Evolutionary conservation across 2,888 invertebrate genomes (phyloP).

Genomic region (Pteria penguin): DNA sequence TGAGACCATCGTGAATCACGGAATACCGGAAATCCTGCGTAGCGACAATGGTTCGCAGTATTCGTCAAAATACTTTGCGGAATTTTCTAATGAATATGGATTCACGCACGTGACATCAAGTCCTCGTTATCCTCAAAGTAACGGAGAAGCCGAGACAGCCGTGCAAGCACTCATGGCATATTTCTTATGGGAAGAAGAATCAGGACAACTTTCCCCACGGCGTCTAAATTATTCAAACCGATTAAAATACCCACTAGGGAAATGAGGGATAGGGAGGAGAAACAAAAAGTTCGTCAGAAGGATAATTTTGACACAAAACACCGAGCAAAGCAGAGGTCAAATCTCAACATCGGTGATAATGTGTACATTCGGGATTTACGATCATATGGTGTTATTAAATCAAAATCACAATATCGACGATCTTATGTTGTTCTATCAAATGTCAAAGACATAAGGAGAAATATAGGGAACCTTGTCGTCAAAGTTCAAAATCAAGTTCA

Average conservation of each 20-base stretch:
- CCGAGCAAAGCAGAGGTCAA: not conserved
- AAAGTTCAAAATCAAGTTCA: not conserved
- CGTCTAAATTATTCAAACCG: not conserved
- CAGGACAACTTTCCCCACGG: not conserved
- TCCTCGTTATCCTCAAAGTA: slow-evolving; percentile 41
- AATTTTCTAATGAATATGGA: slow-evolving; percentile 30
- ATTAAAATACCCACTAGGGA: not conserved
- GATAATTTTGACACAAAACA: not conserved
- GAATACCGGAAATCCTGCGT: slow-evolving; percentile 22
- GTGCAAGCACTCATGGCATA: slow-evolving; percentile 33
- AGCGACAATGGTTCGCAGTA: slow-evolving; percentile 45
- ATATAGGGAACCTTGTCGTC: not conserved
- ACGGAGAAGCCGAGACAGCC: slow-evolving; percentile 42
- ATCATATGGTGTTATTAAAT: not conserved
- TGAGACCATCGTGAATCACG: slow-evolving; percentile 35
- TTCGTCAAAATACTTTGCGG: slow-evolving; percentile 20
- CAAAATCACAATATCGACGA: not conserved
- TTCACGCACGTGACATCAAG: slow-evolving; percentile 38
- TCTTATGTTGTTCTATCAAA: not conserved
- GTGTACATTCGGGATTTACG: not conserved
- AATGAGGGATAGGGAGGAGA: not conserved
- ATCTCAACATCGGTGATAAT: not conserved
- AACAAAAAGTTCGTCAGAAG: not conserved
- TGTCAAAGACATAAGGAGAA: not conserved
- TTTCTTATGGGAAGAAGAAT: not conserved